Percentiles rank a stretch among this genome's conserved stretches.
Conservation (phyloP, 2,797 vertebrate species). For the Loriculus beryllinus region DNA sequence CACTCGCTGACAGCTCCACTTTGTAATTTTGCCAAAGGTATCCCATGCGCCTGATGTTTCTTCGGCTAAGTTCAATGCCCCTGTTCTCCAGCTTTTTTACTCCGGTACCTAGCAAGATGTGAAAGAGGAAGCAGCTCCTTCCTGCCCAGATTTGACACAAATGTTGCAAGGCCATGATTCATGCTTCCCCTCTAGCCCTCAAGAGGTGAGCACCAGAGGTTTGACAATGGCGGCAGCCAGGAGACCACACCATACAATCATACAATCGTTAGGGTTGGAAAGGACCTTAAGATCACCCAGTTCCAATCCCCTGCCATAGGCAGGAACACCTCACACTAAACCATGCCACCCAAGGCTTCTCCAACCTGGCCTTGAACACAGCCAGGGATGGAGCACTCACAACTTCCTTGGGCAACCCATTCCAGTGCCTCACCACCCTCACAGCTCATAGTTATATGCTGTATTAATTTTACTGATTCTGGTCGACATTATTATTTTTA, state of each 20-base stretch:
- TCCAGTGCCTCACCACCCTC: too few relatives aligned
- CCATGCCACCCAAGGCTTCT: too few relatives aligned
- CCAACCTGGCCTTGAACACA: too few relatives aligned
- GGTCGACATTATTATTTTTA: background rate
- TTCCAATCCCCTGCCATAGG: too few relatives aligned
- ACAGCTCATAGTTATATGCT: background rate
- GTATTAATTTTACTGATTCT: background rate
- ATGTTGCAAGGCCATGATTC: accelerated
- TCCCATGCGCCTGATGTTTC: accelerated
- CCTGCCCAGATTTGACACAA: background rate
- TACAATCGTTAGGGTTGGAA: too few relatives aligned
- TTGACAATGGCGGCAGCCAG: accelerated
- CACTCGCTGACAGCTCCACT: accelerated
- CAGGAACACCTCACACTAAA: too few relatives aligned
- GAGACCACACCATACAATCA: background rate
- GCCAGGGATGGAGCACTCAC: too few relatives aligned
- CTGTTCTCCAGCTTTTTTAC: background rate
- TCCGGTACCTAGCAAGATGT: background rate
- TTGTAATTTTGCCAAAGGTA: background rate
- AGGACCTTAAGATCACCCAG: too few relatives aligned
- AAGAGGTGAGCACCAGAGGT: accelerated
- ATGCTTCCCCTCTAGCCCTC: background rate
- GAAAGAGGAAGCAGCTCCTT: conserved; percentile 38
- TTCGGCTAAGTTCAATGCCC: accelerated
- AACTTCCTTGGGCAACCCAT: too few relatives aligned